Percentiles rank a stretch among this genome's conserved stretches.
Conservation (phyloP, 64 coral and sea anemone species). For the Catalaphyllia jardinei region DNA sequence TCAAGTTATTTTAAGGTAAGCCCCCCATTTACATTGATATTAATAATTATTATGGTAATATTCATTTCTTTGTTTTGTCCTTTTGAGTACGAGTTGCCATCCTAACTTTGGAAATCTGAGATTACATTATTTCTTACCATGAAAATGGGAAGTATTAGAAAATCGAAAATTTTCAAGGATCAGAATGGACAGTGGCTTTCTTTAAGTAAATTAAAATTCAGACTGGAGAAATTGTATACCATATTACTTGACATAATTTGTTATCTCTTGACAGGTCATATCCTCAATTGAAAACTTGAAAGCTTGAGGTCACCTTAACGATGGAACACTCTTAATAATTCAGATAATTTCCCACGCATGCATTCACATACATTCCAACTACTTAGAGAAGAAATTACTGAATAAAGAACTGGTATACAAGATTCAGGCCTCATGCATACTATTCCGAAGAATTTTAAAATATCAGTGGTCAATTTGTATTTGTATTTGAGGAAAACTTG, state of each 20-base stretch:
- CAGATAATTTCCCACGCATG: too few species aligned
- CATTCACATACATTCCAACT: too few species aligned
- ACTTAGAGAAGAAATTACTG: too few species aligned
- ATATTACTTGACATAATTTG: neutral
- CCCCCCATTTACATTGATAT: neutral
- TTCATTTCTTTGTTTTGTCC: neutral
- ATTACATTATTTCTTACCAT: neutral
- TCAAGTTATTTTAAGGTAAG: conserved; percentile 99
- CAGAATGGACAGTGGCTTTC: neutral
- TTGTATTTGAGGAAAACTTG: too few species aligned
- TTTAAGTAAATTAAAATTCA: neutral
- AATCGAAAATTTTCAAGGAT: too few species aligned
- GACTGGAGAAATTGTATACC: neutral
- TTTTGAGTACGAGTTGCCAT: neutral
- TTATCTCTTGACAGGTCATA: neutral
- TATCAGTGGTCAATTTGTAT: too few species aligned
- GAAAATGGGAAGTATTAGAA: neutral
- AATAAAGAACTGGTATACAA: too few species aligned
- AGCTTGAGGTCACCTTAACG: neutral
- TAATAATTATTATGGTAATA: neutral
- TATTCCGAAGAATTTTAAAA: too few species aligned
- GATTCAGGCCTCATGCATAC: too few species aligned
- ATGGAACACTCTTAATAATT: neutral
- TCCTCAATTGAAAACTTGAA: neutral
- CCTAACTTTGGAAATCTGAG: neutral